Evolutionary conservation across 2,113 vertebrate species (phyloP).

Genomic region (Tachycineta bicolor): DNA sequence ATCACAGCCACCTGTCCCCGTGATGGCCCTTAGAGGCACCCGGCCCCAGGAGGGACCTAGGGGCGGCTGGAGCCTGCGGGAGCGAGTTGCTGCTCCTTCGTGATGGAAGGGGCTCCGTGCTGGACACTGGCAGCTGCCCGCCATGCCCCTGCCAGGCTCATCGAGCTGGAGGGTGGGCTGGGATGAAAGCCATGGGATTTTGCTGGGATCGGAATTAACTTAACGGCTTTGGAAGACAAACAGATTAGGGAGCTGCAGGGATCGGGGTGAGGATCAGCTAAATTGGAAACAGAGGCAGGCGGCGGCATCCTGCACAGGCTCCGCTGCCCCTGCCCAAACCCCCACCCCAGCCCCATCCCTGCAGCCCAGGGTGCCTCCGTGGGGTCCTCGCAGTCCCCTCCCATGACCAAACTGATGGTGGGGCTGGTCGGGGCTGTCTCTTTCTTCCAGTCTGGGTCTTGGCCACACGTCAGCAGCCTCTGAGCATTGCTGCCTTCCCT

Average conservation of each 20-base stretch:
- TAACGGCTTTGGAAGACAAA: constrained; percentile 62
- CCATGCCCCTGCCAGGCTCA: not conserved
- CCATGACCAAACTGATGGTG: not conserved
- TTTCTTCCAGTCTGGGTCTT: not conserved
- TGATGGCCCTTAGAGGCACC: not conserved
- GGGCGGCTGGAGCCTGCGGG: not conserved
- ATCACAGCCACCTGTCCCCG: not conserved
- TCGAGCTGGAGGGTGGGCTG: not conserved
- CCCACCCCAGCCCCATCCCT: not conserved
- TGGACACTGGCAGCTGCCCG: not conserved
- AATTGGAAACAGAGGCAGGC: constrained; percentile 35
- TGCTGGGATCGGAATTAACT: constrained; percentile 9
- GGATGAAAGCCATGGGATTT: not conserved
- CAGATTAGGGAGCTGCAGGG: constrained; percentile 38
- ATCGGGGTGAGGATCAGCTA: not conserved
- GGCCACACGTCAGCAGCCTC: not conserved
- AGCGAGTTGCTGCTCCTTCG: not conserved
- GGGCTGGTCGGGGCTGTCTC: not conserved
- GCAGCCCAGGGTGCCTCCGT: not conserved
- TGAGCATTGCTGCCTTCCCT: not conserved
- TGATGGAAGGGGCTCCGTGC: accelerated
- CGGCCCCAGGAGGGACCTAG: not conserved
- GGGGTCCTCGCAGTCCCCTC: not conserved
- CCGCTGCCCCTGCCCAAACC: not conserved
- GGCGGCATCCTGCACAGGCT: not conserved